These are phyloP conservation scores for Cydia pomonella DNA, from an alignment of 1,140 invertebrate genomes.

Conservation along the genomic window DNA sequence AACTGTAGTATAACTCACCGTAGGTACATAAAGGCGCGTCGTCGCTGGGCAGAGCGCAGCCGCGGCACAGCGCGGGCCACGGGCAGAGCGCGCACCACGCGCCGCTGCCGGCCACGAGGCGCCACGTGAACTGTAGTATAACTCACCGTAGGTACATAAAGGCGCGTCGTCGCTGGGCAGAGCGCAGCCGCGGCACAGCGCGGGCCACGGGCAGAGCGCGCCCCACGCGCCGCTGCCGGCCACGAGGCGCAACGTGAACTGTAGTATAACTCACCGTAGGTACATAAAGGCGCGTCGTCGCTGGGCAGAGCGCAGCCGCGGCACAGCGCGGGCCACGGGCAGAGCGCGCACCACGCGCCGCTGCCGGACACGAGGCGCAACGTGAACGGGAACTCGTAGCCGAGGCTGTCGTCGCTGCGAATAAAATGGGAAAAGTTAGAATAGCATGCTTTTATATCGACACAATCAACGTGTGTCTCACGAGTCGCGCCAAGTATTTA, in stretches of 20 bases:
- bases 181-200: conserved; percentile 91
- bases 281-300: conserved; percentile 77
- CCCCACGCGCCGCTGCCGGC: conserved; percentile 82
- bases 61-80: conserved; percentile 92
- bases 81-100: conserved; percentile 90
- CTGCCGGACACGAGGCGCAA: conserved; percentile 87
- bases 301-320: conserved; percentile 90
- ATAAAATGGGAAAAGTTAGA: neutral
- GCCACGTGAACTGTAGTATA: neutral
- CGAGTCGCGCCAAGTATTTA: no score
- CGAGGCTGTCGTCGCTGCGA: conserved; percentile 91
- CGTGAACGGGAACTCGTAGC: conserved; percentile 94
- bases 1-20: no score
- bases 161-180: conserved; percentile 85
- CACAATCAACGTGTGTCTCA: no score
- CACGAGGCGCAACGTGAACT: neutral
- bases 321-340: conserved; percentile 93
- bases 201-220: conserved; percentile 91
- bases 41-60: conserved; percentile 89
- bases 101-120: conserved; percentile 46
- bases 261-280: conserved; percentile 33
- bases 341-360: conserved; percentile 89
- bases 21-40: conserved; percentile 70
- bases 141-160: conserved; percentile 47
- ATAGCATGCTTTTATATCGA: no score